Conservation (phyloP, 2,888 invertebrate species). For the Microctonus hyperodae region DNA sequence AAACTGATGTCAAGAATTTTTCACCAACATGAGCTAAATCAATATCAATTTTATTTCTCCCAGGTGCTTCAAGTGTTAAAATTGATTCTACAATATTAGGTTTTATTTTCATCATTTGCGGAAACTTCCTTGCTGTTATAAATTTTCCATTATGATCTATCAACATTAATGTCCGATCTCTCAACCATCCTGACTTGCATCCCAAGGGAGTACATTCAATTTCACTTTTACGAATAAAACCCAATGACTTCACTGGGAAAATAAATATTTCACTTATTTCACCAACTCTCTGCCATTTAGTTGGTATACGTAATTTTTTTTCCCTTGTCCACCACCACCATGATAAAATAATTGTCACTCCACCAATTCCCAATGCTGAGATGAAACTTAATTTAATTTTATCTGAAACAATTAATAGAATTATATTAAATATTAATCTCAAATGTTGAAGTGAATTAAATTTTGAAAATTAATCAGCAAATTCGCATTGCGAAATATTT, state of each 20-base stretch:
- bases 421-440: too few species aligned
- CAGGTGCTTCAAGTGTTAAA: slow-evolving; percentile 66
- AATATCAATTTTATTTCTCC: slow-evolving; percentile 67
- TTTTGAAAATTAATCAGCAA: too few species aligned
- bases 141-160: slow-evolving; percentile 67
- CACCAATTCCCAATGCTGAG: slow-evolving; percentile 52
- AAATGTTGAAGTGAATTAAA: too few species aligned
- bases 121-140: slow-evolving; percentile 67
- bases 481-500: too few species aligned
- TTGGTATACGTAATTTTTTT: slow-evolving; percentile 56
- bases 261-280: slow-evolving; percentile 66
- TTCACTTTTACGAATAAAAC: slow-evolving; percentile 63
- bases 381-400: slow-evolving; percentile 50
- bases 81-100: slow-evolving; percentile 66
- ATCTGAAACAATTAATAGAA: slow-evolving; percentile 47
- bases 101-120: slow-evolving; percentile 66
- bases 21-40: slow-evolving; percentile 63
- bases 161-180: slow-evolving; percentile 70
- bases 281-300: slow-evolving; percentile 69
- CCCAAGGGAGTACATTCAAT: slow-evolving; percentile 68
- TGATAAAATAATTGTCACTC: slow-evolving; percentile 48
- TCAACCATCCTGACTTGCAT: slow-evolving; percentile 66
- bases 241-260: slow-evolving; percentile 71
- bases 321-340: slow-evolving; percentile 50
- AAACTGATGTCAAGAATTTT: slow-evolving; percentile 65